phyloP scores from a whole-genome alignment of 2,113 vertebrate genomes.

The Myiozetetes cayanensis region DNA sequence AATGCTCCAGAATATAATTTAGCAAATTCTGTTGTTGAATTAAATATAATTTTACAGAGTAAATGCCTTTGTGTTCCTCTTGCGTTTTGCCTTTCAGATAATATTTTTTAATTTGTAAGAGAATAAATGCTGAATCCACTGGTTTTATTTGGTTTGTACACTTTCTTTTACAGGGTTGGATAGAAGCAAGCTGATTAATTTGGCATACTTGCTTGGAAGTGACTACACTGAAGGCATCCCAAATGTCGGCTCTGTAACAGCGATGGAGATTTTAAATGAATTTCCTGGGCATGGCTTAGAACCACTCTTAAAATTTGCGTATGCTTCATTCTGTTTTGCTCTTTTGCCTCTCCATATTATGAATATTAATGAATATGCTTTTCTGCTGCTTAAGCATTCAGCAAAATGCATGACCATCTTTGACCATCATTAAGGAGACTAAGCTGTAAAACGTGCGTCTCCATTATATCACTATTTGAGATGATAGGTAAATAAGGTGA shows the following conservation, averaged over 20 bases:
- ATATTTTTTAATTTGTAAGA: background rate
- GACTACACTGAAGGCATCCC: conserved; percentile 95
- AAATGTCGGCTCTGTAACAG: conserved; percentile 91
- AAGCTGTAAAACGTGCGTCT: background rate
- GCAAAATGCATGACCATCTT: background rate
- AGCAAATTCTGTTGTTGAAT: background rate
- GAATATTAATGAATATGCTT: background rate
- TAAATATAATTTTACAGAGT: background rate
- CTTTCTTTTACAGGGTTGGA: conserved; percentile 82
- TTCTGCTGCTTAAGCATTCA: background rate
- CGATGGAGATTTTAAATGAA: conserved; percentile 98
- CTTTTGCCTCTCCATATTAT: background rate
- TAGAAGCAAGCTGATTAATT: conserved; percentile 90
- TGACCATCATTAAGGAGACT: background rate
- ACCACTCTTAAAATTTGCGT: conserved; percentile 86
- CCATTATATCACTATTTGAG: background rate
- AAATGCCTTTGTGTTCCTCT: background rate
- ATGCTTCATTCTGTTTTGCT: background rate
- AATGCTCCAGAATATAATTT: background rate
- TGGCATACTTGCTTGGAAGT: conserved; percentile 95
- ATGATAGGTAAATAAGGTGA: background rate
- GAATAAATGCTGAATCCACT: background rate
- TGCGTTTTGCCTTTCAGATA: background rate
- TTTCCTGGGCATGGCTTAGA: conserved; percentile 90
- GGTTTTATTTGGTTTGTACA: background rate